Percentiles rank a stretch among this genome's conserved stretches.
Conservation (phyloP, 2,888 invertebrate genomes). For the Watsonalla cultraria region DNA sequence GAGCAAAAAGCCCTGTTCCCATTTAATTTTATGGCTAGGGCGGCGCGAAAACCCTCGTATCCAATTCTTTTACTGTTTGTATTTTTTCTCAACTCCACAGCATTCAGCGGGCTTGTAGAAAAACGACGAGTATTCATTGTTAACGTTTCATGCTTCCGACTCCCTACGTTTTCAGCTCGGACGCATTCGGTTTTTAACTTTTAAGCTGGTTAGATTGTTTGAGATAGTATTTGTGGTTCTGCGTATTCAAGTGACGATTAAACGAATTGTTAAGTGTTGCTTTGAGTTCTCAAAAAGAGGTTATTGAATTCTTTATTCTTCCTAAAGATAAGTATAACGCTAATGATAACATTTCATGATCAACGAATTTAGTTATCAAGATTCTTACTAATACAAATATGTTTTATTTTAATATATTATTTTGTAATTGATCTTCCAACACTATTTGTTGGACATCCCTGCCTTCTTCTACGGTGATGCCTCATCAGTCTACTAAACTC, state of each 20-base stretch:
- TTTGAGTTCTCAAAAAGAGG: no score
- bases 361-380: no score
- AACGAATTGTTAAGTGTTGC: no score
- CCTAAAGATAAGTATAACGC: no score
- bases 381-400: no score
- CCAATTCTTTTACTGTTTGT: conserved; percentile 58
- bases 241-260: not conserved
- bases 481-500: no score
- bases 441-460: no score
- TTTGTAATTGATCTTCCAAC: no score
- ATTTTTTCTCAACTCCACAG: conserved; percentile 52
- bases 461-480: no score
- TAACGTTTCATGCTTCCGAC: conserved; percentile 36
- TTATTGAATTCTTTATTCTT: no score
- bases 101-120: conserved; percentile 36
- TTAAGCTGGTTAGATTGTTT: not conserved
- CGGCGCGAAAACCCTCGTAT: conserved; percentile 45
- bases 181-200: conserved; percentile 20
- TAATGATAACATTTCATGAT: no score
- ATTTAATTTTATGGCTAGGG: conserved; percentile 66
- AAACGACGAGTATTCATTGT: conserved; percentile 51
- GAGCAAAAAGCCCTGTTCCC: conserved; percentile 41
- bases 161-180: conserved; percentile 7
- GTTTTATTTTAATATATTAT: no score
- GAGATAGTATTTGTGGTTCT: not conserved